Percentiles rank a stretch among this genome's conserved stretches.
phyloP scores from a whole-genome alignment of 2,888 invertebrate genomes.

The Ormyrus labotus region DNA sequence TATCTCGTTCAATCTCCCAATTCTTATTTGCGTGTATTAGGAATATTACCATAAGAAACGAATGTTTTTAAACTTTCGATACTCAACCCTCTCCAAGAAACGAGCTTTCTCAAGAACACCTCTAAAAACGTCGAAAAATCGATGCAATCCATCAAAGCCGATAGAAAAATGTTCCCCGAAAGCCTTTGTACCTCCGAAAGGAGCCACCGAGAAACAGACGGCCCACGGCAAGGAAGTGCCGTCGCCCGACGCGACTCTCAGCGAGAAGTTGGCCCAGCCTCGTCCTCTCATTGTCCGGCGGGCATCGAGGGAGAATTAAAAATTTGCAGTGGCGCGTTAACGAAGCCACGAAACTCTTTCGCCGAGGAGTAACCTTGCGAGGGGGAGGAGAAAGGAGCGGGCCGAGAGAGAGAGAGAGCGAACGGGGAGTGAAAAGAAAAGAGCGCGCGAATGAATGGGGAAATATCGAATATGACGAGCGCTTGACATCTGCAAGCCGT shows the following conservation, averaged over 20 bases:
- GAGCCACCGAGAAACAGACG: background rate
- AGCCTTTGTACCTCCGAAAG: background rate
- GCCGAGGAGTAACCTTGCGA: slow-evolving; percentile 62
- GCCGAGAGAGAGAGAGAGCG: slow-evolving; percentile 1
- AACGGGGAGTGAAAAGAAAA: background rate
- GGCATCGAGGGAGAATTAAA: background rate
- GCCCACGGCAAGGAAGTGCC: background rate
- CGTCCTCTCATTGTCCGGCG: background rate
- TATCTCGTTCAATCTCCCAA: too few relatives aligned
- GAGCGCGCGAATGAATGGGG: slow-evolving; percentile 41
- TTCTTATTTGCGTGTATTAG: too few relatives aligned
- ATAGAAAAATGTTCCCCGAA: slow-evolving; percentile 17
- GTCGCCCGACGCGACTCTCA: background rate
- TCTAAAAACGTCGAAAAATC: background rate
- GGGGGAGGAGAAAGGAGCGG: slow-evolving; percentile 28
- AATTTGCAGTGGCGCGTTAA: slow-evolving; percentile 27
- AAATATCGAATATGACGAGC: slow-evolving; percentile 73
- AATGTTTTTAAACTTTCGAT: too few relatives aligned
- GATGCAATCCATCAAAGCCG: slow-evolving; percentile 41
- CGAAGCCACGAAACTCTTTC: slow-evolving; percentile 48
- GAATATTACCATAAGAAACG: too few relatives aligned
- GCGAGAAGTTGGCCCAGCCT: slow-evolving; percentile 2
- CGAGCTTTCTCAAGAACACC: too few relatives aligned
- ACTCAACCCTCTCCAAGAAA: too few relatives aligned
- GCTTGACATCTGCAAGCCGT: slow-evolving; percentile 71